Conservation (phyloP, 2,888 invertebrate genomes). For the Amphipyra tragopoginis region DNA sequence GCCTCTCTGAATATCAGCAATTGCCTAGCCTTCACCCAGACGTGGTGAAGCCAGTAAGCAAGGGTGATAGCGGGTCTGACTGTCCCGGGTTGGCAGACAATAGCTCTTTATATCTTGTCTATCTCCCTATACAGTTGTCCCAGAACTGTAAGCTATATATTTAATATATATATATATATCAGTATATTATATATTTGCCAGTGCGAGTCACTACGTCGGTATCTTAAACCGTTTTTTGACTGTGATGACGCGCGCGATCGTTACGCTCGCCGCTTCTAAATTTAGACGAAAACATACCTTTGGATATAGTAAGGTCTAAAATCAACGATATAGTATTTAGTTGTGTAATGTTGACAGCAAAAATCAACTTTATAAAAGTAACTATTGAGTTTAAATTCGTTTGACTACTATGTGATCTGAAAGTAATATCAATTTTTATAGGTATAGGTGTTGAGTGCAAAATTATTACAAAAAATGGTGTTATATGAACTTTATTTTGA, state of each 20-base stretch:
- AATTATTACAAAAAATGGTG: too few species aligned
- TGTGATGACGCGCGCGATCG: slow-evolving; percentile 57
- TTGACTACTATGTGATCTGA: slow-evolving; percentile 4
- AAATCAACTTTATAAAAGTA: slow-evolving; percentile 10
- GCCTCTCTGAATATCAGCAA: too few species aligned
- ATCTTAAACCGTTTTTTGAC: slow-evolving; percentile 52
- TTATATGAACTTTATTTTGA: too few species aligned
- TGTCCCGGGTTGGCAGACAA: too few species aligned
- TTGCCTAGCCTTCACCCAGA: too few species aligned
- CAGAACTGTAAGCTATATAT: too few species aligned
- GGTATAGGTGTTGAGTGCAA: neutral
- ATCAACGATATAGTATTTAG: slow-evolving; percentile 5
- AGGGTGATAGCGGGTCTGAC: too few species aligned
- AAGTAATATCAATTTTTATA: slow-evolving; percentile 41
- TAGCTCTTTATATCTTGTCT: neutral
- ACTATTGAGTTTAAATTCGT: slow-evolving; percentile 14
- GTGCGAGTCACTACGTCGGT: slow-evolving; percentile 49
- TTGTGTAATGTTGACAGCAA: slow-evolving; percentile 2
- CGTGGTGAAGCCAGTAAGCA: too few species aligned
- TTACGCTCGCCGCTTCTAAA: slow-evolving; percentile 41
- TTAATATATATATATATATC: slow-evolving; percentile 15
- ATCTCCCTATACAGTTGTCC: slow-evolving; percentile 13
- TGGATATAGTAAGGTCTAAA: slow-evolving; percentile 10
- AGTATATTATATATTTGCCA: slow-evolving; percentile 21
- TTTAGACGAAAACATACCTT: slow-evolving; percentile 13